These are phyloP conservation scores for Apeira syringaria DNA, from an alignment of 2,888 invertebrate genomes.

Conservation along the genomic window DNA sequence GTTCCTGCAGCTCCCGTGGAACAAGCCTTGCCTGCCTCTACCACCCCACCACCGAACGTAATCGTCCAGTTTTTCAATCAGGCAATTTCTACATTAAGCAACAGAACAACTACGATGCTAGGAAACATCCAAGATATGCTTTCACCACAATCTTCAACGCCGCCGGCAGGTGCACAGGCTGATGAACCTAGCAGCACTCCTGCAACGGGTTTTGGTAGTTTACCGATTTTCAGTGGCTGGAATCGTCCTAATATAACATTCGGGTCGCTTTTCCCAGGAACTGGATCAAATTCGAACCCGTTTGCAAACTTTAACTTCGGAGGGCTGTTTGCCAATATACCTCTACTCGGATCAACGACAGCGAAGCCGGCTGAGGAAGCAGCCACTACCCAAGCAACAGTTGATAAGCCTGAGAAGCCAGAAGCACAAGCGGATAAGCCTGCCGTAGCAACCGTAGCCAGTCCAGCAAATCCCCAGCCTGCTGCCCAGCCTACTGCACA, in stretches of 20 bases:
- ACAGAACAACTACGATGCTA: background rate
- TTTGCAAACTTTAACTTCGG: too few species aligned
- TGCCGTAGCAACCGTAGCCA: background rate
- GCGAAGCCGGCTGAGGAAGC: constrained; percentile 2
- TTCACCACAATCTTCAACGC: background rate
- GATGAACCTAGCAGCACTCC: constrained; percentile 14
- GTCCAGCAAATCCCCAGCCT: constrained; percentile 1
- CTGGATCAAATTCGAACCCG: too few species aligned
- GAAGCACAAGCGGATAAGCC: constrained; percentile 2
- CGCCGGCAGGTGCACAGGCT: constrained; percentile 14
- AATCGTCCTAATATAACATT: too few species aligned
- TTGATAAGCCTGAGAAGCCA: constrained; percentile 10
- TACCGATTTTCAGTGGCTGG: too few species aligned
- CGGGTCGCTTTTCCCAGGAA: too few species aligned
- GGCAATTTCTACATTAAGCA: background rate
- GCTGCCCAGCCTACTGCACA: constrained; percentile 14
- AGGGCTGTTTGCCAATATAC: too few species aligned
- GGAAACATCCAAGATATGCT: background rate
- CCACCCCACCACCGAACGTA: too few species aligned
- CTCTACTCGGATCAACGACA: constrained; percentile 1
- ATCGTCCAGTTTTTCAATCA: background rate
- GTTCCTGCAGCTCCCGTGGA: background rate
- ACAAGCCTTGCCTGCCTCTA: background rate
- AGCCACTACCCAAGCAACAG: background rate
- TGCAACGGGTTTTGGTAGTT: background rate